Conservation (phyloP, 1,140 invertebrate species). For the Orius laevigatus region DNA sequence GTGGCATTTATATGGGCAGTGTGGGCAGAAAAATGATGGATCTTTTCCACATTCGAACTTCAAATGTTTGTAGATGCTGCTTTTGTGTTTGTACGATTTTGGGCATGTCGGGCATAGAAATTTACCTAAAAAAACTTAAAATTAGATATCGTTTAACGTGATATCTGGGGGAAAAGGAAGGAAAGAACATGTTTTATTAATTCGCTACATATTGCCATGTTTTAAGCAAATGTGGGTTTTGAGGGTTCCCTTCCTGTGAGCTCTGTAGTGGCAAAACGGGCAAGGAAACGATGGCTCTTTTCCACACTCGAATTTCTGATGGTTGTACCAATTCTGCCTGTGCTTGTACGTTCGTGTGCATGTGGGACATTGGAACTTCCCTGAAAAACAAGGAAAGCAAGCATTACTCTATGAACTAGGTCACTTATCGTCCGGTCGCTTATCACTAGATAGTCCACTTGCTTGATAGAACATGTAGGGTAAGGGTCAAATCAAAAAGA, state of each 20-base stretch:
- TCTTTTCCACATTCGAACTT: constrained; percentile 4
- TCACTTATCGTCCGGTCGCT: too few species aligned
- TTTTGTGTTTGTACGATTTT: constrained; percentile 9
- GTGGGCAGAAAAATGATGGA: background rate
- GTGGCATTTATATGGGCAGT: constrained; percentile 1
- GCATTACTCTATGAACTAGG: too few species aligned
- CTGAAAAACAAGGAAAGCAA: background rate
- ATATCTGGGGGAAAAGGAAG: too few species aligned
- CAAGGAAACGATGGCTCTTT: constrained; percentile 4
- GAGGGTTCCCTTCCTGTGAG: constrained; percentile 6
- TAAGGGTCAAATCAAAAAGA: too few species aligned
- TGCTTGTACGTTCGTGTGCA: constrained; percentile 64
- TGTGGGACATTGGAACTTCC: constrained; percentile 38
- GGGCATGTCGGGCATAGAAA: constrained; percentile 7
- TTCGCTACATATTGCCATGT: too few species aligned
- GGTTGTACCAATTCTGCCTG: constrained; percentile 39
- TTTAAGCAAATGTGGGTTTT: constrained; percentile 4
- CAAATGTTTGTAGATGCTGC: constrained; percentile 8
- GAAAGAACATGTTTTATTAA: too few species aligned
- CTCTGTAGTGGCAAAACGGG: constrained; percentile 7
- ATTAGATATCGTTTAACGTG: too few species aligned
- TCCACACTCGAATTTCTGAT: constrained; percentile 12
- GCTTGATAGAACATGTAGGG: too few species aligned
- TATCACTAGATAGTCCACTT: too few species aligned
- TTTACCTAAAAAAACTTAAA: background rate